Evolutionary conservation across 1,140 invertebrate genomes (phyloP).

Genomic region (Ceratina australensis): DNA sequence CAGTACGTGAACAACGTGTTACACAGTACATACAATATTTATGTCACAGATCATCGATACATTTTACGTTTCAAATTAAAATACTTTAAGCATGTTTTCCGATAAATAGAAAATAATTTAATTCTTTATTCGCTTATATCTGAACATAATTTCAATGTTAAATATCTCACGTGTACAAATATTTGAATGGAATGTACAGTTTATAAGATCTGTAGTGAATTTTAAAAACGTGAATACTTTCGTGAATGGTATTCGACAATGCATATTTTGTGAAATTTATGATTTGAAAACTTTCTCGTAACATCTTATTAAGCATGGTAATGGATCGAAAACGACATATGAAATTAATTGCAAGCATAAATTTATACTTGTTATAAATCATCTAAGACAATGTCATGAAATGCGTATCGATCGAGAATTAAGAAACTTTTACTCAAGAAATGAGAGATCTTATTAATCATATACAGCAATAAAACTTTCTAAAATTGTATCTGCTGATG

Average conservation of each 20-base stretch:
- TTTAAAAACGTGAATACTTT: neutral
- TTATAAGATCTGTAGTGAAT: neutral
- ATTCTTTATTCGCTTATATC: neutral
- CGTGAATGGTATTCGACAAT: neutral
- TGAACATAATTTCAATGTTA: neutral
- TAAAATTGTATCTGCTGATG: neutral
- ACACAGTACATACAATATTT: too few relatives aligned
- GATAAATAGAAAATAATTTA: neutral
- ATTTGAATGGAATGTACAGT: neutral
- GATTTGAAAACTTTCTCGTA: neutral
- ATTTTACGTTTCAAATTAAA: too few relatives aligned
- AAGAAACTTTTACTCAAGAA: neutral
- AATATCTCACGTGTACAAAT: neutral
- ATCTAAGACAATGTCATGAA: neutral
- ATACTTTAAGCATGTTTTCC: neutral
- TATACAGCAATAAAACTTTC: constrained; percentile 10
- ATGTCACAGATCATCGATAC: too few relatives aligned
- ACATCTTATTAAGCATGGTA: constrained; percentile 26
- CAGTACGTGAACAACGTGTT: too few relatives aligned
- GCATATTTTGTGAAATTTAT: neutral
- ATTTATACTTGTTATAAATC: constrained; percentile 8
- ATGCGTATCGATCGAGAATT: neutral
- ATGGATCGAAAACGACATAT: neutral
- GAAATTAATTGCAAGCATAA: constrained; percentile 3
- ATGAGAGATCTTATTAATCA: constrained; percentile 12